Evolutionary conservation across 2,113 vertebrate species (phyloP).

Genomic region (Spermophilus dauricus): DNA sequence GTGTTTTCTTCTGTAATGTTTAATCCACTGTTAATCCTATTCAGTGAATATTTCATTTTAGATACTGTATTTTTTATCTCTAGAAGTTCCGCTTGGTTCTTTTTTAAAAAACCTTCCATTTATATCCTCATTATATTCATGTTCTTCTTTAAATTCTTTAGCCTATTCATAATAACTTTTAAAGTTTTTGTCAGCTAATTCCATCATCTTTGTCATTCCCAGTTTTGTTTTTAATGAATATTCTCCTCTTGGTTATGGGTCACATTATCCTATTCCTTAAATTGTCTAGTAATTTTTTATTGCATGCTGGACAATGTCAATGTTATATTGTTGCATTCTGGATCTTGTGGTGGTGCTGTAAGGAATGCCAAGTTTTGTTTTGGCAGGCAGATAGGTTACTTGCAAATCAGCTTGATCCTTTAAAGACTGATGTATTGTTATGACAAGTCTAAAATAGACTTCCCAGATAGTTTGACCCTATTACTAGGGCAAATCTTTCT

Average conservation of each 20-base stretch:
- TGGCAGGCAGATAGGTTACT: background rate
- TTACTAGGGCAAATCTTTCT: background rate
- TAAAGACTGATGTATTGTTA: background rate
- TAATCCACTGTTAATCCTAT: slow-evolving; percentile 2
- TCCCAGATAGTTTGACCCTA: background rate
- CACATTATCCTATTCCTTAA: background rate
- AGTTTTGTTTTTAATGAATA: slow-evolving; percentile 36
- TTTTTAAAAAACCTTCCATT: slow-evolving; percentile 6
- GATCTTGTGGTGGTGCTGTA: slow-evolving; percentile 3
- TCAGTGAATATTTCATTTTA: slow-evolving; percentile 33
- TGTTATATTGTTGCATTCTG: background rate
- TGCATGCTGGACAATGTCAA: background rate
- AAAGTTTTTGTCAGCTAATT: slow-evolving; percentile 25
- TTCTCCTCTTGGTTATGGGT: background rate
- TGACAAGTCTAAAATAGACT: background rate
- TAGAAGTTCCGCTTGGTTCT: background rate
- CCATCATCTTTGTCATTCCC: background rate
- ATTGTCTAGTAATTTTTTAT: slow-evolving; percentile 35
- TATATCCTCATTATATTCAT: background rate
- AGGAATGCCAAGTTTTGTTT: background rate
- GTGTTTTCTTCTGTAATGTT: slow-evolving; percentile 16
- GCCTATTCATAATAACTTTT: slow-evolving; percentile 37
- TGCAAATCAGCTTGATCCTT: slow-evolving; percentile 20
- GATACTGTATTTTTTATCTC: slow-evolving; percentile 36
- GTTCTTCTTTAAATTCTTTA: slow-evolving; percentile 52